phyloP scores from a whole-genome alignment of 2,888 invertebrate species.

The Campaea margaritaria region DNA sequence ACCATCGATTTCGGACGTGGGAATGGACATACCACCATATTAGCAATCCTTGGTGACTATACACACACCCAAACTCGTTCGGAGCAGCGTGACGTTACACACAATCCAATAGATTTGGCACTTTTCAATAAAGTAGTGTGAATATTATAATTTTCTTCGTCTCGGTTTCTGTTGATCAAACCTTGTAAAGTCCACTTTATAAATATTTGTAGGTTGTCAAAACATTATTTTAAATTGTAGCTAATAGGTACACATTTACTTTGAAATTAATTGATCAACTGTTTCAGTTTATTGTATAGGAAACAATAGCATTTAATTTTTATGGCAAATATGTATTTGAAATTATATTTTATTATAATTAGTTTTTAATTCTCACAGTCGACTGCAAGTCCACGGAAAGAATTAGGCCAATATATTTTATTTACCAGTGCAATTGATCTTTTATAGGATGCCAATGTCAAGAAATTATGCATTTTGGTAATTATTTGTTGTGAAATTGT shows the following conservation, averaged over 20 bases:
- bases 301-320: constrained; percentile 68
- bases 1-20: constrained; percentile 50
- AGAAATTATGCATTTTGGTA: constrained; percentile 57
- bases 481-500: constrained; percentile 59
- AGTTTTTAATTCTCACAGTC: constrained; percentile 41
- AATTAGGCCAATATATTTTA: constrained; percentile 41
- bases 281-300: constrained; percentile 39
- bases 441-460: constrained; percentile 59
- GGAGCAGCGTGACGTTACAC: constrained; percentile 14
- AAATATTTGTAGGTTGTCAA: constrained; percentile 47
- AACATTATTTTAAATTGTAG: constrained; percentile 52
- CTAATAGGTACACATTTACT: constrained; percentile 35
- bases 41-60: constrained; percentile 55
- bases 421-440: constrained; percentile 62
- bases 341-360: constrained; percentile 38
- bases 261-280: constrained; percentile 18
- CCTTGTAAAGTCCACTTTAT: constrained; percentile 55
- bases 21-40: constrained; percentile 80
- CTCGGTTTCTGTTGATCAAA: constrained; percentile 60
- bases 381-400: constrained; percentile 48
- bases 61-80: constrained; percentile 15
- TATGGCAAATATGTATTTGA: constrained; percentile 67
- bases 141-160: constrained; percentile 39
- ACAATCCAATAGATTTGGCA: constrained; percentile 37
- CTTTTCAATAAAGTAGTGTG: constrained; percentile 30